Evolutionary conservation across 2,113 vertebrate species (phyloP).

Genomic region (Uropsilus gracilis): DNA sequence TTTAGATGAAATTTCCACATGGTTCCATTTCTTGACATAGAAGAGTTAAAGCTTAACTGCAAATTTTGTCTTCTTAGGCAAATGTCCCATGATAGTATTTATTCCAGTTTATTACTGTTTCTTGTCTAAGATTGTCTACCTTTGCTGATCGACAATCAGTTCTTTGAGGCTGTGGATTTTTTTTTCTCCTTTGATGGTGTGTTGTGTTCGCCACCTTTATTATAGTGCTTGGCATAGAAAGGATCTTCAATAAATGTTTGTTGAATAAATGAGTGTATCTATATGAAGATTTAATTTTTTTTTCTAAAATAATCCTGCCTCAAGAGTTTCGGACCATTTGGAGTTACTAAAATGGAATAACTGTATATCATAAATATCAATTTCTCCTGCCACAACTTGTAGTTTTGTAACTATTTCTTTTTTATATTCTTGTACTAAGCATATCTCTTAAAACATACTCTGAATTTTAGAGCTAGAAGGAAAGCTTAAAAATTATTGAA

Average conservation of each 20-base stretch:
- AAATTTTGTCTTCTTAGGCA: slow-evolving; percentile 18
- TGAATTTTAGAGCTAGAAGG: slow-evolving; percentile 48
- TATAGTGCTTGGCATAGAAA: not conserved
- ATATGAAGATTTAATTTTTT: slow-evolving; percentile 30
- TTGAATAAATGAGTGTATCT: not conserved
- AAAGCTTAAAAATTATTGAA: slow-evolving; percentile 67
- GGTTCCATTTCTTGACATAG: not conserved
- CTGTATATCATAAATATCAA: slow-evolving; percentile 23
- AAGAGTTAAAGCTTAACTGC: slow-evolving; percentile 19
- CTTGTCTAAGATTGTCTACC: slow-evolving; percentile 40
- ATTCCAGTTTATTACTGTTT: slow-evolving; percentile 47
- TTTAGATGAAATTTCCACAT: not conserved
- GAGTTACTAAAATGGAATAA: not conserved
- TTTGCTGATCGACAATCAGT: not conserved
- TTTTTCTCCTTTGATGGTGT: not conserved
- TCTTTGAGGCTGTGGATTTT: not conserved
- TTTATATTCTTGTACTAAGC: slow-evolving; percentile 58
- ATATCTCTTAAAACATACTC: slow-evolving; percentile 56
- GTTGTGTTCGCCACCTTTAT: not conserved
- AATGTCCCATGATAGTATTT: not conserved
- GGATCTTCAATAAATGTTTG: slow-evolving; percentile 47
- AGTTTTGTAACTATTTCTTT: slow-evolving; percentile 50
- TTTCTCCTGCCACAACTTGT: slow-evolving; percentile 21
- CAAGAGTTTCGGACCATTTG: slow-evolving; percentile 15
- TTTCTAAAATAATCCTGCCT: slow-evolving; percentile 1